Percentiles rank a stretch among this genome's conserved stretches.
These are phyloP conservation scores for Oryzias woworae DNA, from an alignment of 2,113 vertebrate genomes.

Conservation along the genomic window DNA sequence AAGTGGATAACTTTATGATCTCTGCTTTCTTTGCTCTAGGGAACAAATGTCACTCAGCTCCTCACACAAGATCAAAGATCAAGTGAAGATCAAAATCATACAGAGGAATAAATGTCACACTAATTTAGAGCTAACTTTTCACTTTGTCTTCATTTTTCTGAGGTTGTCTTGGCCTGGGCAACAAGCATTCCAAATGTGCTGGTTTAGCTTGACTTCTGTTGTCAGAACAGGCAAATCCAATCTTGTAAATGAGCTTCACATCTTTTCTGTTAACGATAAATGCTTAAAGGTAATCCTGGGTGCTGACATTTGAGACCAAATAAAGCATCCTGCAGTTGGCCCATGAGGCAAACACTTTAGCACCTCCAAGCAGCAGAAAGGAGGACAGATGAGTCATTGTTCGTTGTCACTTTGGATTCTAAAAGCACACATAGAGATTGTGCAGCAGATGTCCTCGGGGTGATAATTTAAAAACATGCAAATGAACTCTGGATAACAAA, in stretches of 20 bases:
- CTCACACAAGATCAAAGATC: neutral
- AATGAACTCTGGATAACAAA: too few relatives aligned
- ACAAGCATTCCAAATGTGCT: constrained; percentile 1
- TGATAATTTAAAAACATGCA: neutral
- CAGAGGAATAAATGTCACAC: too few relatives aligned
- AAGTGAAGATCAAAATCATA: neutral
- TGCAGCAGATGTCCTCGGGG: constrained; percentile 1
- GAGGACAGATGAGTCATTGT: constrained; percentile 38
- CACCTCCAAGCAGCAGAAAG: constrained; percentile 15
- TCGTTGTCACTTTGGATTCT: constrained; percentile 36
- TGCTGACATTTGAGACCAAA: constrained; percentile 16
- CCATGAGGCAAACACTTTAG: constrained; percentile 9
- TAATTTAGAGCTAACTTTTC: too few relatives aligned
- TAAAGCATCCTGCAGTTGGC: constrained; percentile 32
- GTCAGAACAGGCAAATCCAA: neutral
- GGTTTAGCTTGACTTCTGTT: neutral
- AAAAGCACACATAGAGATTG: constrained; percentile 18
- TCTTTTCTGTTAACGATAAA: constrained; percentile 21
- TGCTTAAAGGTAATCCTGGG: constrained; percentile 19
- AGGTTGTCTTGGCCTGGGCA: neutral
- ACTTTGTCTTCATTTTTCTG: too few relatives aligned
- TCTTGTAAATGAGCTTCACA: constrained; percentile 3
- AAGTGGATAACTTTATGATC: too few relatives aligned
- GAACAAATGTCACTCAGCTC: neutral
- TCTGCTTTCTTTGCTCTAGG: neutral